Conservation (phyloP, 1,140 invertebrate genomes). For the Triops cancriformis region DNA sequence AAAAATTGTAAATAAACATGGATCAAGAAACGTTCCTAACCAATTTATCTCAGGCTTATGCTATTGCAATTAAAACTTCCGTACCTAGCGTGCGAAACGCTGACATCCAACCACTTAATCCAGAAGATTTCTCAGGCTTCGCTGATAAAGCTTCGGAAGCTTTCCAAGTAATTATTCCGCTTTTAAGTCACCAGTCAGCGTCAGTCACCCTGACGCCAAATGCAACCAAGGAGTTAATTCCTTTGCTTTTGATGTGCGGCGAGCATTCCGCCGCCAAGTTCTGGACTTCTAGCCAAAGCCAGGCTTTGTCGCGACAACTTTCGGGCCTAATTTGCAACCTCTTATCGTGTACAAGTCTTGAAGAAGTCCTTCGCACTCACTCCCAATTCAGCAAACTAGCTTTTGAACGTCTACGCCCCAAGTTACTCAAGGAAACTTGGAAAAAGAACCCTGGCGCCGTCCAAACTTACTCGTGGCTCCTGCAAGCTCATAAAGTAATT, state of each 20-base stretch:
- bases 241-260: neutral
- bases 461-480: neutral
- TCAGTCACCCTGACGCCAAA: neutral
- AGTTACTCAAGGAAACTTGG: neutral
- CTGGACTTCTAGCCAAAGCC: neutral
- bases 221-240: neutral
- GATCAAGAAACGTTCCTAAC: too few relatives aligned
- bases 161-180: neutral
- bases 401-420: neutral
- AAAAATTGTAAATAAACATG: too few relatives aligned
- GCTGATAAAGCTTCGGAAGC: neutral
- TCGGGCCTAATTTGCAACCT: neutral
- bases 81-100: neutral
- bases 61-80: neutral
- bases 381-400: neutral
- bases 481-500: neutral
- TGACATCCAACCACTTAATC: neutral
- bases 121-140: neutral
- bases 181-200: neutral
- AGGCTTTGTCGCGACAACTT: neutral
- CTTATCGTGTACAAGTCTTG: neutral
- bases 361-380: neutral
- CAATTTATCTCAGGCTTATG: neutral
- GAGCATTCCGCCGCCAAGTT: neutral
- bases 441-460: neutral